Evolutionary conservation across 2,113 vertebrate genomes (phyloP).

Genomic region (Taxidea taxus): DNA sequence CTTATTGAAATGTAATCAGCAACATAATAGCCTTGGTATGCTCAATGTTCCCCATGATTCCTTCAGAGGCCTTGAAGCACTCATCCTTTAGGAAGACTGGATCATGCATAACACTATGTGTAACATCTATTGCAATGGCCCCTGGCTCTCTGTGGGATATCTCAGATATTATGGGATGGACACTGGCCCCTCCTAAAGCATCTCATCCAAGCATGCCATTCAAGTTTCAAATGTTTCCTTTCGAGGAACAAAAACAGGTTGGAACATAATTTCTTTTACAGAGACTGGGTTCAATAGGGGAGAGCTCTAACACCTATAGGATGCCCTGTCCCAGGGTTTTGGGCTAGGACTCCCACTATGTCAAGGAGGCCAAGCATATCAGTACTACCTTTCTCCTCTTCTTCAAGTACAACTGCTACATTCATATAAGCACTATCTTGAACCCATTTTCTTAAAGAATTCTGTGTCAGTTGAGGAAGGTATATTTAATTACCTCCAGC

Average conservation of each 20-base stretch:
- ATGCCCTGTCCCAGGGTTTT: neutral
- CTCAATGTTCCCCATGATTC: neutral
- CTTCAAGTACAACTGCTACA: neutral
- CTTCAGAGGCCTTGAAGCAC: neutral
- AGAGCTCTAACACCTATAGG: neutral
- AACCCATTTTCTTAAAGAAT: neutral
- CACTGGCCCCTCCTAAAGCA: neutral
- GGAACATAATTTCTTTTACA: neutral
- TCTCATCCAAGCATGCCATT: neutral
- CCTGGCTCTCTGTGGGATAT: neutral
- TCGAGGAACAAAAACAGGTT: neutral
- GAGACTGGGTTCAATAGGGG: neutral
- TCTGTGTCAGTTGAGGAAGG: neutral
- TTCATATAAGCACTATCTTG: neutral
- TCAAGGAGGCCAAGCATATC: neutral
- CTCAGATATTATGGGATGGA: neutral
- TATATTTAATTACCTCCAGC: neutral
- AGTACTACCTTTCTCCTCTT: neutral
- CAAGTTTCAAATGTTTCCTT: slow-evolving; percentile 39
- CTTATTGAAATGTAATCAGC: slow-evolving; percentile 50
- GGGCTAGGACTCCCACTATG: neutral
- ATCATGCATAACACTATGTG: neutral
- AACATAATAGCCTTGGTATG: neutral
- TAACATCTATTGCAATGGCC: neutral
- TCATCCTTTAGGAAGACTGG: neutral